Conservation (phyloP, 2,888 invertebrate genomes). For the Emmelina monodactyla region DNA sequence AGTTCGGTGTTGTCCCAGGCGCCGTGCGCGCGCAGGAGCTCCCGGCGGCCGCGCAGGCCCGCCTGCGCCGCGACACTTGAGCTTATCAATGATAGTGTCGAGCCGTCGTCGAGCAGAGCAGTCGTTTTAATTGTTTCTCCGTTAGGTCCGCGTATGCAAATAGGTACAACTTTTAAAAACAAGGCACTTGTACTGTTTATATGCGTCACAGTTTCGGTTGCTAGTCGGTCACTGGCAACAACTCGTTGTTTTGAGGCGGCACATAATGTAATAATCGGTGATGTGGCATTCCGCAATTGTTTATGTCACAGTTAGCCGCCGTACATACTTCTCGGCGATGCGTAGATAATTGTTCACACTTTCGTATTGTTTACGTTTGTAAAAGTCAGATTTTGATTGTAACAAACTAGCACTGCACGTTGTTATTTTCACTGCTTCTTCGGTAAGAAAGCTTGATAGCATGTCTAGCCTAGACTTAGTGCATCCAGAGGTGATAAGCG, state of each 20-base stretch:
- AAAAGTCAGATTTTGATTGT: no score
- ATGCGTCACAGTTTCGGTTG: slow-evolving; percentile 1
- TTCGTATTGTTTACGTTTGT: slow-evolving; percentile 13
- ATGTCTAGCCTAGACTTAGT: no score
- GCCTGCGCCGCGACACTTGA: not conserved
- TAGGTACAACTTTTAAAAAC: slow-evolving; percentile 10
- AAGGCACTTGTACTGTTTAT: slow-evolving; percentile 1
- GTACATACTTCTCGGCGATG: slow-evolving; percentile 15
- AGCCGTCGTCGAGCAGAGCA: slow-evolving; percentile 2
- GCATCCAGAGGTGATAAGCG: no score
- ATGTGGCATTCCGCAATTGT: slow-evolving; percentile 10
- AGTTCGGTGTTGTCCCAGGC: slow-evolving; percentile 2
- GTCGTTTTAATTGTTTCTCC: not conserved
- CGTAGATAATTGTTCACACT: no score
- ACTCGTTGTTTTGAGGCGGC: not conserved
- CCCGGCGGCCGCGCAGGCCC: slow-evolving; percentile 4
- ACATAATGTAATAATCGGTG: slow-evolving; percentile 10
- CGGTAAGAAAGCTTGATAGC: no score
- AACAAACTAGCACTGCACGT: no score
- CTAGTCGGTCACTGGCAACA: not conserved
- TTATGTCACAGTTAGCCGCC: slow-evolving; percentile 15
- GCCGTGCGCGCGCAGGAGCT: slow-evolving; percentile 3
- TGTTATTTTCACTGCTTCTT: no score
- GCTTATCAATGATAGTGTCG: not conserved
- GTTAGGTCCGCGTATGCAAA: slow-evolving; percentile 5